A percentile compares a stretch with the other conserved stretches of the same genome.
Evolutionary conservation across 2,797 vertebrate genomes (phyloP).

Genomic region (Cynodonichthys magdalenae): DNA sequence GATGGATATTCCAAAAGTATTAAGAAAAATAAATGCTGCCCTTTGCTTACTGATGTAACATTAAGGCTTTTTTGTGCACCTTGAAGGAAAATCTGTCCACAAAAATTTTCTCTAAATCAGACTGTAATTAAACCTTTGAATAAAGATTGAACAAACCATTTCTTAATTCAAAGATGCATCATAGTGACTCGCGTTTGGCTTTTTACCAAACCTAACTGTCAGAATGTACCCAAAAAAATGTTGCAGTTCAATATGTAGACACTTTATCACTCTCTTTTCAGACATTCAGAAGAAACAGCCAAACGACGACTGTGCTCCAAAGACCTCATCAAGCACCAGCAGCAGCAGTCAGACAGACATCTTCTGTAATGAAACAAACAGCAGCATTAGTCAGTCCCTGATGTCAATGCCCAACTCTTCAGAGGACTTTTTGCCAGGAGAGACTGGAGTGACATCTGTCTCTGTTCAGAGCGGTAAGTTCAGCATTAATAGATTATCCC

Average conservation of each 20-base stretch:
- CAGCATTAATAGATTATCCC: not conserved
- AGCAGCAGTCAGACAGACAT: constrained; percentile 89
- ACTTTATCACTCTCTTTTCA: constrained; percentile 53
- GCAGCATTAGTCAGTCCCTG: constrained; percentile 90
- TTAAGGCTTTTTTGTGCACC: not conserved
- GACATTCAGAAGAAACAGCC: constrained; percentile 97
- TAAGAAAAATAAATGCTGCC: too few relatives aligned
- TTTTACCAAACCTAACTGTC: not conserved
- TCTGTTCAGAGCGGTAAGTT: constrained; percentile 93
- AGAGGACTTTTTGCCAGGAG: constrained; percentile 87
- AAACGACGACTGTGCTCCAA: constrained; percentile 90
- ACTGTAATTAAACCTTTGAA: not conserved
- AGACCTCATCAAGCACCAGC: constrained; percentile 89
- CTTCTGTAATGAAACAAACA: constrained; percentile 91
- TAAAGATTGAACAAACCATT: not conserved
- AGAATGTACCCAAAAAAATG: not conserved
- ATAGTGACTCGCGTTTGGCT: not conserved
- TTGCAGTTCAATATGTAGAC: not conserved
- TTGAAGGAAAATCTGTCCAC: not conserved
- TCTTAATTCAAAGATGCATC: not conserved
- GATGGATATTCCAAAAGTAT: too few relatives aligned
- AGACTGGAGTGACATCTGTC: constrained; percentile 84
- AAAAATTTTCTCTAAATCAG: not conserved
- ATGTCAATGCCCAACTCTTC: constrained; percentile 83
- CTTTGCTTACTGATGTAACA: too few relatives aligned